Evolutionary conservation across 2,113 vertebrate species (phyloP).

Genomic region (Tylochromis polylepis): DNA sequence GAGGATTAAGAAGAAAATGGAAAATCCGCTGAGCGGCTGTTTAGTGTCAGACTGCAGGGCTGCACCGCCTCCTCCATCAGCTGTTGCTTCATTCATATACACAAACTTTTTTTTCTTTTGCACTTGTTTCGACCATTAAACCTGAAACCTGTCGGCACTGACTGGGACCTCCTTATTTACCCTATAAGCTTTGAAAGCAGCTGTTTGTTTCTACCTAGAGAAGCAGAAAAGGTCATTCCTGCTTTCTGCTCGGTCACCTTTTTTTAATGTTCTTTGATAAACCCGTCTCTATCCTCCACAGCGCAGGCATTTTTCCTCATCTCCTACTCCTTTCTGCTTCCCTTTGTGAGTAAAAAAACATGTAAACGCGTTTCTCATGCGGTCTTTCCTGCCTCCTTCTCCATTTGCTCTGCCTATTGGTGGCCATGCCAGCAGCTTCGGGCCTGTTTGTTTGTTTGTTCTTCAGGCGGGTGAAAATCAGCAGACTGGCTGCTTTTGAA

Average conservation of each 20-base stretch:
- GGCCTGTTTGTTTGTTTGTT: conserved; percentile 13
- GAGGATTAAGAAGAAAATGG: conserved; percentile 24
- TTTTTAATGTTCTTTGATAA: background rate
- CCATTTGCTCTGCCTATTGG: background rate
- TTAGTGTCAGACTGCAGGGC: background rate
- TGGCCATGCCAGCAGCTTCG: conserved; percentile 25
- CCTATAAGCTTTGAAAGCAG: background rate
- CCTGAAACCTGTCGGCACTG: background rate
- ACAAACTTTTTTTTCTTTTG: background rate
- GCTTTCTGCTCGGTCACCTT: background rate
- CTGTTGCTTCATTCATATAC: background rate
- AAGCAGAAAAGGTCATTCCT: background rate
- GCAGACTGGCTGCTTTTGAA: background rate
- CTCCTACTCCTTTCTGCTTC: background rate
- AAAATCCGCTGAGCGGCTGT: background rate
- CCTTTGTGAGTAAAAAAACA: background rate
- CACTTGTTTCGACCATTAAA: background rate
- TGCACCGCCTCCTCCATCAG: background rate
- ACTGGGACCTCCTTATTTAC: background rate
- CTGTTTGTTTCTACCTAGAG: background rate
- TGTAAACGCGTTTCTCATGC: background rate
- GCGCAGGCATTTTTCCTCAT: background rate
- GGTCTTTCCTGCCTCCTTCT: background rate
- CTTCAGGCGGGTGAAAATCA: background rate
- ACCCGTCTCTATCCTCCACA: background rate